Base-by-base conservation (phyloP, 2,797 vertebrate genomes). In the Sebastes taczanowskii region DNA sequence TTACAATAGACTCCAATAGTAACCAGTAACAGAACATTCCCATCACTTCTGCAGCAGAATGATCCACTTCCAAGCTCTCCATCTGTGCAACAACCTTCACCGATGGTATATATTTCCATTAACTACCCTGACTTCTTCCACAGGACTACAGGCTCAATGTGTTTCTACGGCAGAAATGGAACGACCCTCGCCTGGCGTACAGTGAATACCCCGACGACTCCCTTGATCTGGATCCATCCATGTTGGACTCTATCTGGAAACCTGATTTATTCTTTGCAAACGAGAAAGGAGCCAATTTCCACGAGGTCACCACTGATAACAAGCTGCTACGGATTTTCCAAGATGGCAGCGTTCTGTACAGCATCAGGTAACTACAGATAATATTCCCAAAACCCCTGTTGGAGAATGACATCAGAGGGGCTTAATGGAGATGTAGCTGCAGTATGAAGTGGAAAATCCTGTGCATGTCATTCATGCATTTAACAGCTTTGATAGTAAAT, bases 231-330 rank as follows among this genome's bases (percentile, higher is more conserved):
- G 97, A 99, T 81, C 98, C 98, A 13, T 98, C 98, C 85, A 99
- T 99, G 97, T 90, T 99, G 5, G 97, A 98, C 92, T 98, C 97
- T 67, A 99, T 99, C 94, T 99, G 97, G 97, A 99, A 98, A 92
- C 98, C 98, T 7, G 98, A 99, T 79, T 88, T 99, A 80, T 99
- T 99, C 95, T 99, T 99, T 2, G 97, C 97, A 85, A 99, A 99
- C 0, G 97, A 99, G 90, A 99, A 99, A 91, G 97, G 97, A 67
- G 98, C 98, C 90, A 97, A 96, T 89, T 99, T 99, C 93, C 98
- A 99, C 0, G 98, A 97, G 89, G 97, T 98, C 93, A 99, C 98
- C 76, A 98, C 97, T 0, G 97, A 98, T 93, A 99, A 99, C 95
- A 99, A 99, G 92, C 94, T 99, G 61, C 94, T 99, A 67, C 96